Conservation (phyloP, 2,888 invertebrate species). For the Drosophila pseudotalamancana region DNA sequence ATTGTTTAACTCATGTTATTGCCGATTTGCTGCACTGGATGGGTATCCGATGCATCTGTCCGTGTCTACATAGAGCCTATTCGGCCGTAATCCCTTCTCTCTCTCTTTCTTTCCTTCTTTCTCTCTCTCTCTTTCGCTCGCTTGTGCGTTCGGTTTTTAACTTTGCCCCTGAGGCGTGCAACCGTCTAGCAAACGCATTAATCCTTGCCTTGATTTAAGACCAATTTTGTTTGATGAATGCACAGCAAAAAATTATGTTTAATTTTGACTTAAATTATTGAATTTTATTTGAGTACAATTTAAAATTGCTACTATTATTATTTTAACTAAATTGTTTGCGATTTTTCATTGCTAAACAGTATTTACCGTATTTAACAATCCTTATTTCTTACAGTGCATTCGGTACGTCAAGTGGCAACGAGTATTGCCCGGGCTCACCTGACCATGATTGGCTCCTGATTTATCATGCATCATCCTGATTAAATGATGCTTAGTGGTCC, state of each 20-base stretch:
- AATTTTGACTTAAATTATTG: neutral
- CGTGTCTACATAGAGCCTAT: slow-evolving; percentile 29
- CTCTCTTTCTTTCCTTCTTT: neutral
- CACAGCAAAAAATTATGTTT: neutral
- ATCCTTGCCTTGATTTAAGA: slow-evolving; percentile 77
- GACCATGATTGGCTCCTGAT: slow-evolving; percentile 69
- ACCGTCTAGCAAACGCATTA: slow-evolving; percentile 58
- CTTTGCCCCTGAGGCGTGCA: slow-evolving; percentile 23
- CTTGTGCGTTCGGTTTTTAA: neutral
- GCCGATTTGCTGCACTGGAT: slow-evolving; percentile 86
- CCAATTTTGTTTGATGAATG: slow-evolving; percentile 59
- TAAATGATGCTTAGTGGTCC: slow-evolving; percentile 71
- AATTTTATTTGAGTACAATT: neutral
- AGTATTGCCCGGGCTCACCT: slow-evolving; percentile 29
- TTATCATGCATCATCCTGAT: slow-evolving; percentile 72
- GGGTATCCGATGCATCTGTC: slow-evolving; percentile 9
- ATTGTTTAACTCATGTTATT: slow-evolving; percentile 87
- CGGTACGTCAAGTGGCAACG: slow-evolving; percentile 49
- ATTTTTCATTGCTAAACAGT: no score
- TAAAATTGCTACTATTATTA: neutral
- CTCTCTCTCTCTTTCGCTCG: slow-evolving; percentile 17
- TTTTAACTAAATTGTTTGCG: no score
- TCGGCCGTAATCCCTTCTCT: neutral
- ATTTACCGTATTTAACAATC: no score
- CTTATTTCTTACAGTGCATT: neutral